These are phyloP conservation scores for Nixonia krombeini DNA, from an alignment of 1,140 invertebrate species.

Conservation along the genomic window DNA sequence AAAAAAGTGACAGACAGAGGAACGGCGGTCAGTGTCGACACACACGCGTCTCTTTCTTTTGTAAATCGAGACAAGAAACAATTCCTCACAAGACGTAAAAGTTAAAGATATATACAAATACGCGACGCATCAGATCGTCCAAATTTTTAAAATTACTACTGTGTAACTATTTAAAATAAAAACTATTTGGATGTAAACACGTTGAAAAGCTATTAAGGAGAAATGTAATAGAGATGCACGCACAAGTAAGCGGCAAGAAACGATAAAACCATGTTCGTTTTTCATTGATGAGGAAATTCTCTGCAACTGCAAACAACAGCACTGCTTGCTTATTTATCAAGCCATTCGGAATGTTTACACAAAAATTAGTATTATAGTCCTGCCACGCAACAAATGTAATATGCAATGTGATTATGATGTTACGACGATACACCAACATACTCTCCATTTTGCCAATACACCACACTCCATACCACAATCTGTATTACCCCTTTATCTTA, in stretches of 20 bases:
- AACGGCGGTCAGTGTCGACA: conserved; percentile 5
- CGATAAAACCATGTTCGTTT: conserved; percentile 26
- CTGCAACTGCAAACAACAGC: too few species aligned
- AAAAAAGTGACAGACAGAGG: too few species aligned
- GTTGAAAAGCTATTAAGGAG: conserved; percentile 64
- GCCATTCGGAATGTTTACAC: conserved; percentile 49
- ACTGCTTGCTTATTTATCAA: conserved; percentile 42
- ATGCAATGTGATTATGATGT: too few species aligned
- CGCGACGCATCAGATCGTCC: conserved; percentile 47
- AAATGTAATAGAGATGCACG: conserved; percentile 56
- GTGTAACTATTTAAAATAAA: conserved; percentile 66
- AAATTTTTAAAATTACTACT: conserved; percentile 60
- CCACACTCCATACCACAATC: too few species aligned
- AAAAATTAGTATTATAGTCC: conserved; percentile 38
- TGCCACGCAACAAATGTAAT: too few species aligned
- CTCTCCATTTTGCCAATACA: too few species aligned
- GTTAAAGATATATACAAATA: conserved; percentile 38
- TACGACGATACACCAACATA: too few species aligned
- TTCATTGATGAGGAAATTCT: conserved; percentile 30
- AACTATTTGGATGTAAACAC: conserved; percentile 67
- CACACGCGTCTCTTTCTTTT: conserved; percentile 55
- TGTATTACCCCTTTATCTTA: conserved; percentile 32
- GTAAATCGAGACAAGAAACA: conserved; percentile 49
- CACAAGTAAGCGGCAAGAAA: conserved; percentile 34
- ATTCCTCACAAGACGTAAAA: conserved; percentile 56